A percentile compares a stretch with the other conserved stretches of the same genome.
Evolutionary conservation across 2,888 invertebrate genomes (phyloP).

Genomic region (Mimas tiliae): DNA sequence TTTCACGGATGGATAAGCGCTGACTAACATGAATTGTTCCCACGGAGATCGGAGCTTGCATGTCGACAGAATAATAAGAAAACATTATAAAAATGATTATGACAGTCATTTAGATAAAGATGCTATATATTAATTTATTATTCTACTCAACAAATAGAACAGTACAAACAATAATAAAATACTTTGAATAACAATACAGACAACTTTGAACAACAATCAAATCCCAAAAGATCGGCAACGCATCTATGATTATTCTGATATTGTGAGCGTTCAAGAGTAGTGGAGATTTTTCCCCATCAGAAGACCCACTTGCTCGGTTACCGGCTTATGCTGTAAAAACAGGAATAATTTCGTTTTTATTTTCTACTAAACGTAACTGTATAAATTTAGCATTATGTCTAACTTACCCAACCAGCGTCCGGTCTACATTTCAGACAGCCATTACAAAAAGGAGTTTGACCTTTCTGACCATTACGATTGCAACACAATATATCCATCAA

Average conservation of each 20-base stretch:
- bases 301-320: no score
- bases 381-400: background rate
- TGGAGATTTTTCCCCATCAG: no score
- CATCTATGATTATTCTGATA: no score
- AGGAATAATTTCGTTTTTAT: no score
- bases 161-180: no score
- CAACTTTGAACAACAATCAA: no score
- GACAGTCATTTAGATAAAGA: background rate
- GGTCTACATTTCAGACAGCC: conserved; percentile 23
- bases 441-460: conserved; percentile 19
- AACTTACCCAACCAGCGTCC: conserved; percentile 18
- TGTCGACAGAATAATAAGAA: background rate
- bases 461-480: conserved; percentile 22
- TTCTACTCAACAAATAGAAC: no score
- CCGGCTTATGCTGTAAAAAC: no score
- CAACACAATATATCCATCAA: conserved; percentile 19
- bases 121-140: no score
- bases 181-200: no score
- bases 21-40: conserved; percentile 18
- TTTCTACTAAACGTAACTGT: background rate
- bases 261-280: no score
- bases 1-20: conserved; percentile 18
- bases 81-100: background rate
- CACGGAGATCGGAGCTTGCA: conserved; percentile 10
- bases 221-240: no score